Evolutionary conservation across 2,113 vertebrate species (phyloP), one percentile per base, ranked within the genome.

Genomic region (Halichoerus grypus): DNA sequence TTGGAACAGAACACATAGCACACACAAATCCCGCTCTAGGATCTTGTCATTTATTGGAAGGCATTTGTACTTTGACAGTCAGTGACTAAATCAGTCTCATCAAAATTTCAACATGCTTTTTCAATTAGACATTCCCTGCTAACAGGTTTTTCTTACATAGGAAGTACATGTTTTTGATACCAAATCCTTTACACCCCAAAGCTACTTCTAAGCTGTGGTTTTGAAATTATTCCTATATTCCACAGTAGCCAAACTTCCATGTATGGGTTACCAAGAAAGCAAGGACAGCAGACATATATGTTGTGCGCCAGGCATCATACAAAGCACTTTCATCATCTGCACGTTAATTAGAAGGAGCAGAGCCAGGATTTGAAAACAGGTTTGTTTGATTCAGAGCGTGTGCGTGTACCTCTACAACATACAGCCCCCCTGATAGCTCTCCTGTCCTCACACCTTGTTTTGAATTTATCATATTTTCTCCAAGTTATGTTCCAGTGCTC

Each of bases 131-230:
- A 49, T 81, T 81, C 88, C 36, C 53, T 90, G 9, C 49, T 90
- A 94, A 76, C 42, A 95, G 65, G 51, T 94, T 96, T 51, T 79
- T 90, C 55, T 82, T 74, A 91, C 95, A 87, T 81, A 88, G 91
- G 53, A 97, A 10, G 88, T 95, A 86, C n/a, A 65, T 81, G 88
- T 39, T 86, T 95, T 85, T 83, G 81, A 86, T 72, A 59, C 82
- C 84, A 74, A 69, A 36, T 69, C 67, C 33, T 69, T 89, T 93
- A 8, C 13, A 33, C 26, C 33, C 28, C 51, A 89, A 94, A 95
- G 63, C 24, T 77, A 81, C 63, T 36, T 63, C 59, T 85, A 4
- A 59, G 9, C 80, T 69, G 65, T 46, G 81, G 71, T 97, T 89
- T 91, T 92, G 65, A 63, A 79, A 94, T 72, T 57, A 69, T 36